Conservation (phyloP, 1,140 invertebrate species). For the Drosophila carrolli region DNA sequence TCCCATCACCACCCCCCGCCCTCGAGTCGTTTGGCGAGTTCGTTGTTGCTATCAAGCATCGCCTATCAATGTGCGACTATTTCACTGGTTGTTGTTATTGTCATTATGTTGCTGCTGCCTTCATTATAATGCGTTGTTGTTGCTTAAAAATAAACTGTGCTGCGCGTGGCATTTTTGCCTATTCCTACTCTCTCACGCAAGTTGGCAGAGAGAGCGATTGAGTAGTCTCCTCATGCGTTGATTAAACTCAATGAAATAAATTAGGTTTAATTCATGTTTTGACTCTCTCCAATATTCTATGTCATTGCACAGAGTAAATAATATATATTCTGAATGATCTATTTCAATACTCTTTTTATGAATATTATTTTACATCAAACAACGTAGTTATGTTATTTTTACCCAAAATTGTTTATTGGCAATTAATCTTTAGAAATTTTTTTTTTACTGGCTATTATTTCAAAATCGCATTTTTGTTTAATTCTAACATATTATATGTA, state of each 20-base stretch:
- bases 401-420: no score
- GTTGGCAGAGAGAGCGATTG: slow-evolving; percentile 4
- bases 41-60: slow-evolving; percentile 73
- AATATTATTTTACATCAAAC: no score
- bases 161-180: slow-evolving; percentile 75
- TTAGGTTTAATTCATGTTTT: slow-evolving; percentile 74
- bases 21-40: slow-evolving; percentile 16
- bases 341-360: no score
- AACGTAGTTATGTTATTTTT: no score
- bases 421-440: no score
- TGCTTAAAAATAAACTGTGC: slow-evolving; percentile 78
- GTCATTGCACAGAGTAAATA: background rate
- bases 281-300: background rate
- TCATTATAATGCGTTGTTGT: slow-evolving; percentile 81
- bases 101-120: slow-evolving; percentile 48
- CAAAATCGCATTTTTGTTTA: no score
- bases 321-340: background rate
- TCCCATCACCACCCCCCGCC: slow-evolving; percentile 18
- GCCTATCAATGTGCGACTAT: slow-evolving; percentile 77
- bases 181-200: slow-evolving; percentile 20
- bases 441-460: no score
- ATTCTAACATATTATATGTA: no score
- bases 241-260: slow-evolving; percentile 72
- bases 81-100: slow-evolving; percentile 41
- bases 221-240: slow-evolving; percentile 36